These are phyloP conservation scores for Fregetta grallaria DNA, from an alignment of 2,113 vertebrate genomes.

Conservation along the genomic window DNA sequence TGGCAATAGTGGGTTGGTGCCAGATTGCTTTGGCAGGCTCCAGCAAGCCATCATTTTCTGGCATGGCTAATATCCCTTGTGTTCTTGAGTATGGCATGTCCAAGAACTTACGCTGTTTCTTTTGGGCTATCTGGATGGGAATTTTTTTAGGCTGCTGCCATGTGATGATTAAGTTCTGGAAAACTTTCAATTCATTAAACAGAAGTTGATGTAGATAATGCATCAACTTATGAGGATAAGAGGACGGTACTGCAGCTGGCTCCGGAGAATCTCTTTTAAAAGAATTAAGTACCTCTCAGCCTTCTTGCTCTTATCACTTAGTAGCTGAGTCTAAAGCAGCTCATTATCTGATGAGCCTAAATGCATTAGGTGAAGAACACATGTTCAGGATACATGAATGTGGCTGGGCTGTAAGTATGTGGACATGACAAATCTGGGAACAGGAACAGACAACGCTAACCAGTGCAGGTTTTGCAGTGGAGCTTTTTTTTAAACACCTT, in stretches of 20 bases:
- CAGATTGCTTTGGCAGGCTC: constrained; percentile 26
- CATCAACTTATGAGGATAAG: background rate
- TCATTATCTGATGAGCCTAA: background rate
- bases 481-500: background rate
- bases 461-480: background rate
- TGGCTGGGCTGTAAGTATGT: background rate
- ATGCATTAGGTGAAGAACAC: background rate
- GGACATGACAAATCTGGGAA: background rate
- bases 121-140: background rate
- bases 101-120: background rate
- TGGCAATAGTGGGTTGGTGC: background rate
- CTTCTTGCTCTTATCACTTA: background rate
- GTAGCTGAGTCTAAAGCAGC: background rate
- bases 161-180: background rate
- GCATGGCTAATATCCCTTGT: background rate
- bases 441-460: background rate
- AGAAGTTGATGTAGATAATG: background rate
- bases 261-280: background rate
- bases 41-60: constrained; percentile 5
- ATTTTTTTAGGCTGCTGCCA: background rate
- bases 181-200: constrained; percentile 8
- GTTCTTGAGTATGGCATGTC: background rate
- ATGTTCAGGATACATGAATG: background rate
- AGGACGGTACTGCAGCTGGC: background rate
- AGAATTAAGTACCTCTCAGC: background rate